Conservation (phyloP, 2,888 invertebrate species). For the Nomada ruficornis region DNA sequence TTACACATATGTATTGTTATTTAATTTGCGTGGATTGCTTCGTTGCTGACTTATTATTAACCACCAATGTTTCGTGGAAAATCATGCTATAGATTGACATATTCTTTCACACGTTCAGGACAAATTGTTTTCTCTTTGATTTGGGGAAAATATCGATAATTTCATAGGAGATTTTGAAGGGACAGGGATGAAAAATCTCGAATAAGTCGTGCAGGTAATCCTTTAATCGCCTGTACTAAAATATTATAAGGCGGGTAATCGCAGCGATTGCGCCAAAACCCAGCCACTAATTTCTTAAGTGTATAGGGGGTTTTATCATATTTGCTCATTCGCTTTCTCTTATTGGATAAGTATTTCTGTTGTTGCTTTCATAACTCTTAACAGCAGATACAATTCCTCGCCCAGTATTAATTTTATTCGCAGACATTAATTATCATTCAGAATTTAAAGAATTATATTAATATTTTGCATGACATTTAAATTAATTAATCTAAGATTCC, state of each 20-base stretch:
- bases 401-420: not conserved
- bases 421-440: too few species aligned
- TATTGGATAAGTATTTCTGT: constrained; percentile 41
- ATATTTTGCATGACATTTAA: too few species aligned
- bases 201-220: constrained; percentile 71
- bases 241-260: constrained; percentile 77
- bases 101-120: too few species aligned
- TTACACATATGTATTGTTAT: too few species aligned
- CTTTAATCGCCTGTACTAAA: constrained; percentile 78
- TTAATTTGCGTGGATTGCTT: too few species aligned
- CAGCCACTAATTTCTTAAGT: constrained; percentile 75
- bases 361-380: constrained; percentile 63
- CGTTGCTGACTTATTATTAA: too few species aligned
- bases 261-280: constrained; percentile 74
- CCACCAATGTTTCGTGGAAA: too few species aligned
- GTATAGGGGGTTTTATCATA: constrained; percentile 73
- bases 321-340: constrained; percentile 61
- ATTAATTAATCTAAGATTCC: too few species aligned
- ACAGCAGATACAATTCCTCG: constrained; percentile 44
- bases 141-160: too few species aligned
- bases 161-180: not conserved
- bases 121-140: too few species aligned
- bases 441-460: too few species aligned
- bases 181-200: constrained; percentile 53
- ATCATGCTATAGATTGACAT: too few species aligned